phyloP scores from a whole-genome alignment of 2,888 invertebrate species.

The Stenichneumon culpator region DNA sequence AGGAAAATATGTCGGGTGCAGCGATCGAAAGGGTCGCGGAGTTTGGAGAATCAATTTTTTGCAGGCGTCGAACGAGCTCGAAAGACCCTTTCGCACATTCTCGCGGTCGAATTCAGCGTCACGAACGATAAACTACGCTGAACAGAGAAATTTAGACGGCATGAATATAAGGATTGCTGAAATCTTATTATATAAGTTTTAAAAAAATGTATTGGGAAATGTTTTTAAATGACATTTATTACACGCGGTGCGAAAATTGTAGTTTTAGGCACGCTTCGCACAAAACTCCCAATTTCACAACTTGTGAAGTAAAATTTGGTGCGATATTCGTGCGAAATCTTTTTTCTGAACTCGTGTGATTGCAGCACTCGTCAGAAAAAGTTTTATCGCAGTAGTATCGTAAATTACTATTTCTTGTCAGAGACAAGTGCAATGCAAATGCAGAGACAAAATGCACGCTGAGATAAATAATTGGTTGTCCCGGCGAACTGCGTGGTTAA shows the following conservation, averaged over 20 bases:
- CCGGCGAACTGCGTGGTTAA: neutral
- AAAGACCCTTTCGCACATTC: conserved; percentile 5
- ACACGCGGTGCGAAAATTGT: too few relatives aligned
- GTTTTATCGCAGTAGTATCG: too few relatives aligned
- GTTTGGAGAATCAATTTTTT: conserved; percentile 16
- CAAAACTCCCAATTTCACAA: too few relatives aligned
- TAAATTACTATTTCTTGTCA: too few relatives aligned
- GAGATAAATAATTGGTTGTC: neutral
- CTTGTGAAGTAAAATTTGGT: too few relatives aligned
- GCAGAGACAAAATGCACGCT: too few relatives aligned
- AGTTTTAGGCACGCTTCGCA: too few relatives aligned
- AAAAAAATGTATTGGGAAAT: neutral
- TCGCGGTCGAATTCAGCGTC: neutral
- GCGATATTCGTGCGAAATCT: too few relatives aligned
- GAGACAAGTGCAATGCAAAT: too few relatives aligned
- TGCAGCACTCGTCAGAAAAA: too few relatives aligned
- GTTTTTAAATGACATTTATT: too few relatives aligned
- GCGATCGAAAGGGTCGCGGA: conserved; percentile 3
- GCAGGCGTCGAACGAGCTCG: conserved; percentile 6
- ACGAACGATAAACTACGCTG: neutral
- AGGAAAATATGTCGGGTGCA: conserved; percentile 8
- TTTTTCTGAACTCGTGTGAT: too few relatives aligned
- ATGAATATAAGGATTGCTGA: neutral
- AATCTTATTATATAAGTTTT: neutral
- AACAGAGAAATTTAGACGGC: neutral